Base-by-base conservation (phyloP, 2,888 invertebrate species). In the Coenonympha glycerion region DNA sequence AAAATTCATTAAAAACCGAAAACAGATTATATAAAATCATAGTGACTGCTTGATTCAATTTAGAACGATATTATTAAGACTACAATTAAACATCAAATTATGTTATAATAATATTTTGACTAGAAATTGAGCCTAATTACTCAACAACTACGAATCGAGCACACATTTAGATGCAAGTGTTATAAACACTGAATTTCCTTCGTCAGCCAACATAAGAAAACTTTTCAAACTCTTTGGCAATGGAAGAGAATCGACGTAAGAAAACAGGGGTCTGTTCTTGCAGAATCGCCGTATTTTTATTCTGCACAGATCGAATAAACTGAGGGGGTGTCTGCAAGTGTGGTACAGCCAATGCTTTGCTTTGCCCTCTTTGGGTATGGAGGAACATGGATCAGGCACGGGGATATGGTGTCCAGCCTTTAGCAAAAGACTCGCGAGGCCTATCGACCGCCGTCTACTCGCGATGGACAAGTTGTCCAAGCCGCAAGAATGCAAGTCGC, bases 201-300 rank as follows among this genome's bases (percentile, higher is more conserved):
- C 80, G 57, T 88, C 83, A 69, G 91, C 89, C 71, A 91, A 83
- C 76, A 89, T 83, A 49, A 91, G 79, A 73, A 86, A 91, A 57
- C 71, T 77, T 66, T 89, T 89, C 61, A 91, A 75, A 58, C 81
- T 72, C 50, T 73, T 76, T 33, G 91, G 91, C 70, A 91, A 69
- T 49, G 89, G 88, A 56, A 91, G 78, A 53, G 74, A 67, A 30
- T 60, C 54, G 48, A 86, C 64, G 63, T 71, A 83, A 36, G 58
- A 60, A 61, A 71, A 76, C 57, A 91, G 76, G 49, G 77, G 70
- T 52, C 63, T 77, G 55, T 64, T 63, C 47, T 60, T 68, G 55
- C 70, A 65, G 39, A 67, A 54, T 33, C 49, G 26, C 58, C 91
- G 80, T 49, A 91, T 84, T 60, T 71, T 76, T 53, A 91, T 88